Conservation (phyloP, 2,113 vertebrate species). For the Rhabdomys dilectus region DNA sequence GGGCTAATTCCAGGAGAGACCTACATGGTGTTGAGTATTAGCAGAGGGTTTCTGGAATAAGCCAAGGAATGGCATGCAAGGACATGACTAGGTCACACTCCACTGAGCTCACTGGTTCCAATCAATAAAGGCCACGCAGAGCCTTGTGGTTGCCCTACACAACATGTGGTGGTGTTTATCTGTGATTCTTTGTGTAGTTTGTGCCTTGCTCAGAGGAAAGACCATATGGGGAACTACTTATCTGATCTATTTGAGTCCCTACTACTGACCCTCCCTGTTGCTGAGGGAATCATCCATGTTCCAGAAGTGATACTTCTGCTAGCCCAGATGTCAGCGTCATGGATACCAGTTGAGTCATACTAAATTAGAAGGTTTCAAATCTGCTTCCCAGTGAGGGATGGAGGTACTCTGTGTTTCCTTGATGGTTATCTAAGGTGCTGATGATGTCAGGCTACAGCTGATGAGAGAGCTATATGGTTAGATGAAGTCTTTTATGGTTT, state of each 20-base stretch:
- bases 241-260: background rate
- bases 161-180: background rate
- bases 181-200: background rate
- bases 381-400: too few relatives aligned
- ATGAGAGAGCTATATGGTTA: too few relatives aligned
- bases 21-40: background rate
- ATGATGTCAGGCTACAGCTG: too few relatives aligned
- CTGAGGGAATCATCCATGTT: too few relatives aligned
- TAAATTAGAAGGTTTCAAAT: background rate
- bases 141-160: too few relatives aligned
- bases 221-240: too few relatives aligned
- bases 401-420: background rate
- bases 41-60: background rate
- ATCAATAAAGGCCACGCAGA: background rate
- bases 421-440: background rate
- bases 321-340: background rate
- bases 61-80: background rate
- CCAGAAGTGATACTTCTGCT: background rate
- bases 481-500: background rate
- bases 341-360: background rate
- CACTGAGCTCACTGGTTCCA: background rate
- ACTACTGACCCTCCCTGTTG: background rate
- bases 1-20: background rate
- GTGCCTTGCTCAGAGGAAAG: background rate
- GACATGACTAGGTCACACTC: too few relatives aligned